These are phyloP conservation scores for Parnassius mnemosyne DNA, from an alignment of 2,888 invertebrate genomes.

Conservation along the genomic window DNA sequence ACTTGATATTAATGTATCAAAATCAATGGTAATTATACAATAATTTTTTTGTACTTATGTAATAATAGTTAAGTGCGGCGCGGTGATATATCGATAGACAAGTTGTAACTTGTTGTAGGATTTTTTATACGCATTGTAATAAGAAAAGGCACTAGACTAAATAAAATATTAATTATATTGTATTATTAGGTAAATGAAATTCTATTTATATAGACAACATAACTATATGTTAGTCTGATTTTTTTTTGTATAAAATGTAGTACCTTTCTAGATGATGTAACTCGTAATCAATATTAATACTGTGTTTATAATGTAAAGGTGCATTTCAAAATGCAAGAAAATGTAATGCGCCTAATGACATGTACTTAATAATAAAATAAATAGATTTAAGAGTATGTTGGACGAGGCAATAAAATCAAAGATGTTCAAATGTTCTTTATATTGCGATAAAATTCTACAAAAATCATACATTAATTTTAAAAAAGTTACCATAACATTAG, in stretches of 20 bases:
- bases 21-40: background rate
- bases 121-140: background rate
- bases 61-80: no score
- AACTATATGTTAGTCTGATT: background rate
- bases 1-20: background rate
- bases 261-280: background rate
- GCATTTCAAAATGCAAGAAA: background rate
- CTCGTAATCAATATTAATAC: background rate
- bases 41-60: no score
- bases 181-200: slow-evolving; percentile 16
- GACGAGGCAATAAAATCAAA: no score
- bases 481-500: no score
- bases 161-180: slow-evolving; percentile 5
- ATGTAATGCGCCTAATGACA: background rate
- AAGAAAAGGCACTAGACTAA: background rate
- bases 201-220: slow-evolving; percentile 13
- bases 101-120: background rate
- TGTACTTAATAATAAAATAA: background rate
- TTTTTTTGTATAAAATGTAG: slow-evolving; percentile 4
- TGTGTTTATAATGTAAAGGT: background rate
- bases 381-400: no score
- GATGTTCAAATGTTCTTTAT: no score
- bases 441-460: no score
- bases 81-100: background rate
- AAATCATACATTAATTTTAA: no score